Evolutionary conservation across 2,113 vertebrate species (phyloP), one percentile per base, ranked within the genome.

Genomic region (Pelmatolapia mariae): DNA sequence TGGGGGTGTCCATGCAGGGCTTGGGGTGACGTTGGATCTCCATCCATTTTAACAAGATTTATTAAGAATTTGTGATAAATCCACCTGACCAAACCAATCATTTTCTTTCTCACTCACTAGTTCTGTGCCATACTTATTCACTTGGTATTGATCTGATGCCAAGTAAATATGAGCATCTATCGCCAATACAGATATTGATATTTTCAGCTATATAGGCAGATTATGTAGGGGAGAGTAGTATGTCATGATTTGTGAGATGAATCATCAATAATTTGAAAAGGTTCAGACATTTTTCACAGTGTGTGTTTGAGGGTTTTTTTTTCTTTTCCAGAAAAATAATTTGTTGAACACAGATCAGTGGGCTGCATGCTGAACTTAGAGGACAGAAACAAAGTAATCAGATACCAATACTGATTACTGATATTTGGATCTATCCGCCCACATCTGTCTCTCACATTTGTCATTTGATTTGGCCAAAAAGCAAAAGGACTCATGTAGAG

Each of bases 391-490:
- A 61, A 61, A 33, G 57, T 33, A 1, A 61, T 31, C 15, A 31
- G 26, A 18, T 61, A 31, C 16, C 57, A 61, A 61, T 61, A 61
- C 15, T 61, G 29, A 61, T 33, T 18, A 61, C 9, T 61, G 57
- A 18, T 61, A 61, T 61, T 61, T 61, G 15, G 26, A 61, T 31
- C 5, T 15, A 61, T 10, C 0, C 0, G 8, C 26, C 15, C 26
- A 61, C 26, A 18, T 0, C 57, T 31, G 26, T 61, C 26, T 31
- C 57, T 61, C 26, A 61, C 57, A 61, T 61, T 31, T 63, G 59
- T 63, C 16, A 63, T 63, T 36, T n/a, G 31, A 19, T 7, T 63
- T 63, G 29, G 2, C 59, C 31, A 66, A n/a, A 66, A 63, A n/a
- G 2, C 31, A 61, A 61, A 66, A 66, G 61, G 31, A 36, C 19